phyloP scores from a whole-genome alignment of 64 coral and sea anemone genomes.

The Montipora cactus region DNA sequence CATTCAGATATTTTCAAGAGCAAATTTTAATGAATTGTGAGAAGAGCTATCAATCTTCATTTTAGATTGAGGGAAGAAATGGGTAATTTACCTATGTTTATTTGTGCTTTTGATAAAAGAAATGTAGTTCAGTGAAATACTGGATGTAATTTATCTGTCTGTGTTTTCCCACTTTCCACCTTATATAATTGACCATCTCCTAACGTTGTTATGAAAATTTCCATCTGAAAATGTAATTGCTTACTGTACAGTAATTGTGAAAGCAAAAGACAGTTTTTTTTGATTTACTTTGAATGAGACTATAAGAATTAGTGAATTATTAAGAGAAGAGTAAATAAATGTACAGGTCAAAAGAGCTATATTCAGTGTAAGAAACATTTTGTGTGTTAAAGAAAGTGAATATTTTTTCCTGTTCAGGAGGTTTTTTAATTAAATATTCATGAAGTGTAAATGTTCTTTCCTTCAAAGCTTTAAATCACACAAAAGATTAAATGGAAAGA shows the following conservation, averaged over 20 bases:
- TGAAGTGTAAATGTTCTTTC: conserved; percentile 32
- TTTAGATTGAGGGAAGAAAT: background rate
- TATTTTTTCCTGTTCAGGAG: conserved; percentile 23
- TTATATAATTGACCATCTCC: conserved; percentile 44
- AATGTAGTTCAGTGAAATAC: background rate
- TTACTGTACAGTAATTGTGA: conserved; percentile 24
- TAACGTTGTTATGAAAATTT: conserved; percentile 50
- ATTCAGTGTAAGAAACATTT: background rate
- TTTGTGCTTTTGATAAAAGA: background rate
- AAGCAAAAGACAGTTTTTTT: conserved; percentile 9
- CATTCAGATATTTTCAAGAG: conserved; percentile 36
- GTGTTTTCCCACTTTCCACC: background rate
- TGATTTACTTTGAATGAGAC: conserved; percentile 1
- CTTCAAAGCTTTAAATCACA: conserved; percentile 21
- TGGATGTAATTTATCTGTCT: background rate
- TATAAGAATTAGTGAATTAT: conserved; percentile 24
- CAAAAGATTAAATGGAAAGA: conserved; percentile 16
- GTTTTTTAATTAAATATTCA: conserved; percentile 60
- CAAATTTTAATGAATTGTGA: conserved; percentile 18
- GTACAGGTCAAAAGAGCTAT: background rate
- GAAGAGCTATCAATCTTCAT: background rate
- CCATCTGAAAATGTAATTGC: conserved; percentile 55
- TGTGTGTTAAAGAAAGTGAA: background rate
- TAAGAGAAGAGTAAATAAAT: conserved; percentile 34
- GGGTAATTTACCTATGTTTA: conserved; percentile 2